These are phyloP conservation scores for Pseudomyrmex dendroicus DNA, from an alignment of 1,140 invertebrate genomes.

Conservation along the genomic window DNA sequence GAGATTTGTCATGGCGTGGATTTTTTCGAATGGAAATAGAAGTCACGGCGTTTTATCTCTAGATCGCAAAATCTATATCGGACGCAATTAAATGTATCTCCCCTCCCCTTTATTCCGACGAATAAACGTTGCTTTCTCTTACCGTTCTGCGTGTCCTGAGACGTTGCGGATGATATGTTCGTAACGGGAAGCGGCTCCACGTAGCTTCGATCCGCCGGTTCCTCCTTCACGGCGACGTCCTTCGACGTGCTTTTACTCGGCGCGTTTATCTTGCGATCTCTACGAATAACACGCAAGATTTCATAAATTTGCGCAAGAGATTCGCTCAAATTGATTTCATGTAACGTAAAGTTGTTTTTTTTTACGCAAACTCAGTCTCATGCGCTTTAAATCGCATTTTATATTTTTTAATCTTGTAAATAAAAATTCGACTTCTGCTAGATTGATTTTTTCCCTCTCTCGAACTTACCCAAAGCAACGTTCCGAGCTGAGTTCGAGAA, in stretches of 20 bases:
- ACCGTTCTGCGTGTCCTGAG: conserved; percentile 72
- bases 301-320: not conserved
- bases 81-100: not conserved
- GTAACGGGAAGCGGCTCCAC: conserved; percentile 71
- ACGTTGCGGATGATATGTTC: conserved; percentile 64
- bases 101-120: not conserved
- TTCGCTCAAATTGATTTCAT: not conserved
- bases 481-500: conserved; percentile 72
- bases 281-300: conserved; percentile 35
- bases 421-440: not conserved
- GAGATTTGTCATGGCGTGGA: conserved; percentile 75
- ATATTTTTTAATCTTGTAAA: no score
- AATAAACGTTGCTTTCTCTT: conserved; percentile 21
- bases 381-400: no score
- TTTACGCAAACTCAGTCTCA: no score
- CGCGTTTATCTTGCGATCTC: conserved; percentile 67
- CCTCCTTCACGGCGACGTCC: conserved; percentile 76
- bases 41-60: conserved; percentile 11
- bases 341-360: no score
- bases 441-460: not conserved
- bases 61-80: not conserved
- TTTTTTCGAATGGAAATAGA: conserved; percentile 23
- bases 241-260: conserved; percentile 65
- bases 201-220: conserved; percentile 78
- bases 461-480: conserved; percentile 72